These are phyloP conservation scores for Palaemon carinicauda DNA, from an alignment of 1,140 invertebrate species.

Conservation along the genomic window DNA sequence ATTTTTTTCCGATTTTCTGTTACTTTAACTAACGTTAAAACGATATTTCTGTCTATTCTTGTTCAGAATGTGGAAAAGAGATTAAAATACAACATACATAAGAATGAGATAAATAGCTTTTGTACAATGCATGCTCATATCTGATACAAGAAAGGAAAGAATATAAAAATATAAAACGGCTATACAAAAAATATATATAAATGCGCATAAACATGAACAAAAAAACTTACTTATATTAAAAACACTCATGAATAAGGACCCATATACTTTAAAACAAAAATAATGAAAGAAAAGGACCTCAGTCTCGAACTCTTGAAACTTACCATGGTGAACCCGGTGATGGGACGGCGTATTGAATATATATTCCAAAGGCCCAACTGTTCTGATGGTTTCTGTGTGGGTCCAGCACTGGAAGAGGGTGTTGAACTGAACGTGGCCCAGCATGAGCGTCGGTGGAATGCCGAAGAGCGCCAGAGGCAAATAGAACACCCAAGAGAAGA, in stretches of 20 bases:
- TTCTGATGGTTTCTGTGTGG: conserved; percentile 82
- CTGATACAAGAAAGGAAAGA: too few relatives aligned
- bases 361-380: conserved; percentile 82
- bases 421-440: conserved; percentile 87
- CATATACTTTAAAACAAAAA: background rate
- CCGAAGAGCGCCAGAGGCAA: conserved; percentile 79
- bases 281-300: background rate
- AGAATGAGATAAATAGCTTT: too few relatives aligned
- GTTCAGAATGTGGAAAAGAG: too few relatives aligned
- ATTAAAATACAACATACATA: too few relatives aligned
- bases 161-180: too few relatives aligned
- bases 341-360: conserved; percentile 89
- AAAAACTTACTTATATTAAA: background rate
- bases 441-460: conserved; percentile 83
- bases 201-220: too few relatives aligned
- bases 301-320: background rate
- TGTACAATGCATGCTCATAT: too few relatives aligned
- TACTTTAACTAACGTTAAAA: too few relatives aligned
- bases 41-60: too few relatives aligned
- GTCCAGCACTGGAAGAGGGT: conserved; percentile 93
- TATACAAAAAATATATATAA: too few relatives aligned
- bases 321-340: conserved; percentile 86
- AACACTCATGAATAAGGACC: too few relatives aligned
- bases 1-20: too few relatives aligned
- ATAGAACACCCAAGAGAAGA: conserved; percentile 84